Evolutionary conservation across 2,888 invertebrate genomes (phyloP).

Genomic region (Charanyca ferruginea): DNA sequence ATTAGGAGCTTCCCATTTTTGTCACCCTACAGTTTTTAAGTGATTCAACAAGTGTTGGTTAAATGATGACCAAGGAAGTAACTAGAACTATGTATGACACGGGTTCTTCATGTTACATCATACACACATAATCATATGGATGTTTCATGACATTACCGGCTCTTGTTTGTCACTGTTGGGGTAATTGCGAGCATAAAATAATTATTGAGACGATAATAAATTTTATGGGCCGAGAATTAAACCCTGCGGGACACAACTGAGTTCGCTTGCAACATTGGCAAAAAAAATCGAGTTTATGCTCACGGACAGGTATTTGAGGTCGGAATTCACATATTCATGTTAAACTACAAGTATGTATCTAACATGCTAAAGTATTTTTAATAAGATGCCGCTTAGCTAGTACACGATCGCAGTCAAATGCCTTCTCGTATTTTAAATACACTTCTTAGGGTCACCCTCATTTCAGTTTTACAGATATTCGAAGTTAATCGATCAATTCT

Average conservation of each 20-base stretch:
- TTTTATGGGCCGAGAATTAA: background rate
- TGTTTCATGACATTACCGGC: background rate
- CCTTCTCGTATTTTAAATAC: conserved; percentile 11
- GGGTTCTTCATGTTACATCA: background rate
- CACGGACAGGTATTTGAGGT: background rate
- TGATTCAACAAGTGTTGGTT: conserved; percentile 20
- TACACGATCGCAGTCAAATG: conserved; percentile 1
- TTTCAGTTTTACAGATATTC: background rate
- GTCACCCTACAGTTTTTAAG: conserved; percentile 29
- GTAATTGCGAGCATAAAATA: too few relatives aligned
- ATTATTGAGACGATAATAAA: background rate
- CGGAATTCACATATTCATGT: background rate
- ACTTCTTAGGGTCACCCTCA: background rate
- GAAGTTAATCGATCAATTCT: background rate
- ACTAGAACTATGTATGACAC: background rate
- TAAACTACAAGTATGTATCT: conserved; percentile 1
- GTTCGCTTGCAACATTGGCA: background rate
- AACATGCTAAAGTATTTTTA: conserved; percentile 14
- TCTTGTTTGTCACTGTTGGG: too few relatives aligned
- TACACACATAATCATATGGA: background rate
- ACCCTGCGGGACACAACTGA: conserved; percentile 2
- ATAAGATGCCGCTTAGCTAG: background rate
- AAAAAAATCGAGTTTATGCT: background rate
- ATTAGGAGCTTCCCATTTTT: conserved; percentile 46
- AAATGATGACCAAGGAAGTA: conserved; percentile 2